Conservation (phyloP, 2,797 vertebrate genomes). For the Botia kubotai region DNA sequence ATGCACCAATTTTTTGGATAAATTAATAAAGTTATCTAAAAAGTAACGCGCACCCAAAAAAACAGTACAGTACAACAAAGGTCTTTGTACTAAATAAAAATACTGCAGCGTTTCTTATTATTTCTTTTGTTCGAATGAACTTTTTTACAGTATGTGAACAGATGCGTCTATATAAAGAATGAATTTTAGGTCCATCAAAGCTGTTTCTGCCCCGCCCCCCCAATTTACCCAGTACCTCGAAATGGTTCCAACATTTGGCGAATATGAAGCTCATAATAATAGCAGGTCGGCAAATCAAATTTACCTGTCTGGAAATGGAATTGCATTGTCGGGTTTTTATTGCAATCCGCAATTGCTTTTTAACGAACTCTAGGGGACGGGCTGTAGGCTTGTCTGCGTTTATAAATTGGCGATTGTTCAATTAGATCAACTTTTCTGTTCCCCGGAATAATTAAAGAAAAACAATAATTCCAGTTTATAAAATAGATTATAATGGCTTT, state of each 20-base stretch:
- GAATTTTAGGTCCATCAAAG: neutral
- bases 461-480: neutral
- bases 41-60: no score
- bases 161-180: neutral
- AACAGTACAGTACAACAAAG: no score
- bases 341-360: conserved; percentile 43
- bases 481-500: neutral
- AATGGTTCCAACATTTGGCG: conserved; percentile 34
- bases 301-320: conserved; percentile 30
- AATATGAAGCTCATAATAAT: conserved; percentile 39
- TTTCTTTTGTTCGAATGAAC: no score
- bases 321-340: conserved; percentile 39
- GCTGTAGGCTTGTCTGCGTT: conserved; percentile 20
- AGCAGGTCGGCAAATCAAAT: conserved; percentile 20
- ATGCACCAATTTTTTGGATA: no score
- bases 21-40: no score
- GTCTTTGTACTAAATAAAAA: no score
- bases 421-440: neutral
- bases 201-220: neutral
- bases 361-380: conserved; percentile 39
- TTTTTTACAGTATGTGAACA: neutral
- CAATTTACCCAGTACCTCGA: conserved; percentile 23
- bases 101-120: neutral
- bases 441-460: neutral
- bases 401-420: conserved; percentile 14